Percentiles rank a stretch among this genome's conserved stretches.
Evolutionary conservation across 2,113 vertebrate species (phyloP).

Genomic region (Dipodomys merriami): DNA sequence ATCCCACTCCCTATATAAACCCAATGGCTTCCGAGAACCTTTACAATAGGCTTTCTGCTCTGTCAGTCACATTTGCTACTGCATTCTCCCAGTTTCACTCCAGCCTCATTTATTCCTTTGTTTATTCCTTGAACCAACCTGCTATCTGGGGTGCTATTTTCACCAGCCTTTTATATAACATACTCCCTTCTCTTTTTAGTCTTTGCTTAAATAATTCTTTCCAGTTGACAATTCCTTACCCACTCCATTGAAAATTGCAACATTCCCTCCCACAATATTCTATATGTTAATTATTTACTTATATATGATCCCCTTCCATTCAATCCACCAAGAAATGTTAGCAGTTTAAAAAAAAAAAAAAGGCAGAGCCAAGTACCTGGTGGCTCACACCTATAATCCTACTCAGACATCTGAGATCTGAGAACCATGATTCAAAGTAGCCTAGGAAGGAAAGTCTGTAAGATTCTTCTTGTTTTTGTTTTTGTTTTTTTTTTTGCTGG

Average conservation of each 20-base stretch:
- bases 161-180: neutral
- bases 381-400: no score
- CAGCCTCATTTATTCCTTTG: neutral
- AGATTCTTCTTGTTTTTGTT: no score
- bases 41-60: neutral
- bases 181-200: neutral
- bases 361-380: no score
- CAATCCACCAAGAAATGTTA: conserved; percentile 12
- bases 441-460: no score
- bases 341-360: neutral
- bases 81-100: neutral
- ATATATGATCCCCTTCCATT: neutral
- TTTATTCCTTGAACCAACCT: no score
- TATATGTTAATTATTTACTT: neutral
- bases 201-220: conserved; percentile 6
- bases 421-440: no score
- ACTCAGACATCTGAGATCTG: no score
- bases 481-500: no score
- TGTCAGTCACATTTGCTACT: neutral
- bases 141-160: neutral
- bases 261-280: neutral
- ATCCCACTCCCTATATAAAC: neutral
- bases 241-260: conserved; percentile 2
- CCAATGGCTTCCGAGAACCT: neutral
- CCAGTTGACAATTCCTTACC: neutral